Percentiles rank a stretch among this genome's conserved stretches.
phyloP scores from a whole-genome alignment of 2,888 invertebrate species.

The Colostygia pectinataria region DNA sequence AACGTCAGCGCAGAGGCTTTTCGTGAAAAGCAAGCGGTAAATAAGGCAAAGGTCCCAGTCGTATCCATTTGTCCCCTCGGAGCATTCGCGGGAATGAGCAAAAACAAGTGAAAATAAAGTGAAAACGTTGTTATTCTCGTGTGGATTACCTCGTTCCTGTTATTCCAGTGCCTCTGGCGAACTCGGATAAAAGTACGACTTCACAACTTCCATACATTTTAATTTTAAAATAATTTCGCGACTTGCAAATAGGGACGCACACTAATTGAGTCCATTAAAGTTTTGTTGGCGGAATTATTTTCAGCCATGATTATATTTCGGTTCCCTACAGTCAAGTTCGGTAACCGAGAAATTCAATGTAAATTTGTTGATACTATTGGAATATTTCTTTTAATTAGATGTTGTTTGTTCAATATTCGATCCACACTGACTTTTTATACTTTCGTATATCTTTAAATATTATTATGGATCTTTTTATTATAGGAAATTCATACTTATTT shows the following conservation, averaged over 20 bases:
- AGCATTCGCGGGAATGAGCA: conserved; percentile 67
- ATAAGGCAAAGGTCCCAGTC: conserved; percentile 62
- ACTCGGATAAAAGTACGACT: conserved; percentile 56
- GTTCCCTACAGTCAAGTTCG: conserved; percentile 10
- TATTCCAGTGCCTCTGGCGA: conserved; percentile 52
- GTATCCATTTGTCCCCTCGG: conserved; percentile 62
- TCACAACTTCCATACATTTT: conserved; percentile 49
- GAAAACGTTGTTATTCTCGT: conserved; percentile 75
- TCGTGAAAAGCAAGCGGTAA: conserved; percentile 57
- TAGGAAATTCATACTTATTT: too few species aligned
- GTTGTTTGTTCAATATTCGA: conserved; percentile 5
- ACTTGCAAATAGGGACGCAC: conserved; percentile 43
- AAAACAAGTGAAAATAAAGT: conserved; percentile 75
- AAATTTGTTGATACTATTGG: conserved; percentile 23
- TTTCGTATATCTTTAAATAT: background rate
- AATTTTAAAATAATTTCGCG: conserved; percentile 55
- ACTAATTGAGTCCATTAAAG: conserved; percentile 58
- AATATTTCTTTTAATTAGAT: conserved; percentile 7
- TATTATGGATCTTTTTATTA: background rate
- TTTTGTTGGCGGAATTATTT: conserved; percentile 48
- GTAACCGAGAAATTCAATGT: conserved; percentile 19
- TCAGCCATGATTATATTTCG: conserved; percentile 44
- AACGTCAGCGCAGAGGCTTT: conserved; percentile 44
- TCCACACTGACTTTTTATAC: background rate
- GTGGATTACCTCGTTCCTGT: conserved; percentile 68